Evolutionary conservation across 2,113 vertebrate genomes (phyloP).

Genomic region (Mus musculus): DNA sequence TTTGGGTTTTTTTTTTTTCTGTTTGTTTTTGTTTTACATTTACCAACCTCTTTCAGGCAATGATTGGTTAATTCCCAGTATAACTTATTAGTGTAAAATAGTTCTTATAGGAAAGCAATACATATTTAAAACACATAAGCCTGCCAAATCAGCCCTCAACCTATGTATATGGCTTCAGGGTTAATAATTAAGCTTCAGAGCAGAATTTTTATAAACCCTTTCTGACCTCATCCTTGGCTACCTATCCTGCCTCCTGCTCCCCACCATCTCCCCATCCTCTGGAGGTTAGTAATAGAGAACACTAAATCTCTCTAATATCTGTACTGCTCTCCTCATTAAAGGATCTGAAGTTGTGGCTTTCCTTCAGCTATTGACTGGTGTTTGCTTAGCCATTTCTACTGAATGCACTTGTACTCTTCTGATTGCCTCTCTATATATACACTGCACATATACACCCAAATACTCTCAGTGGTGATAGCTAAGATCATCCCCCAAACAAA

Average conservation of each 20-base stretch:
- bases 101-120: conserved; percentile 39
- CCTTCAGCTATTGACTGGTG: neutral
- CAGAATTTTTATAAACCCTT: conserved; percentile 23
- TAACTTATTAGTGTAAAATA: conserved; percentile 54
- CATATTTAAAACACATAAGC: conserved; percentile 51
- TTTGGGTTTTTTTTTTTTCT: neutral
- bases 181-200: neutral
- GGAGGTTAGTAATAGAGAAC: neutral
- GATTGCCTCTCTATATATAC: neutral
- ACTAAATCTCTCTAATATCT: neutral
- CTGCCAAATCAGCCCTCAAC: neutral
- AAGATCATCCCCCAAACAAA: neutral
- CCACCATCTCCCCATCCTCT: neutral
- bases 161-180: conserved; percentile 3
- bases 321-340: conserved; percentile 30
- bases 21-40: conserved; percentile 9
- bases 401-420: neutral
- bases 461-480: neutral
- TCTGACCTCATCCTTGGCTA: neutral
- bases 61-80: conserved; percentile 29
- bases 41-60: conserved; percentile 16
- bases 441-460: neutral
- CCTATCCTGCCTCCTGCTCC: neutral
- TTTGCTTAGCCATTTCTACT: neutral
- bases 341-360: neutral